A percentile compares a stretch with the other conserved stretches of the same genome.
phyloP scores from a whole-genome alignment of 1,140 invertebrate genomes.

The Octopus sinensis region DNA sequence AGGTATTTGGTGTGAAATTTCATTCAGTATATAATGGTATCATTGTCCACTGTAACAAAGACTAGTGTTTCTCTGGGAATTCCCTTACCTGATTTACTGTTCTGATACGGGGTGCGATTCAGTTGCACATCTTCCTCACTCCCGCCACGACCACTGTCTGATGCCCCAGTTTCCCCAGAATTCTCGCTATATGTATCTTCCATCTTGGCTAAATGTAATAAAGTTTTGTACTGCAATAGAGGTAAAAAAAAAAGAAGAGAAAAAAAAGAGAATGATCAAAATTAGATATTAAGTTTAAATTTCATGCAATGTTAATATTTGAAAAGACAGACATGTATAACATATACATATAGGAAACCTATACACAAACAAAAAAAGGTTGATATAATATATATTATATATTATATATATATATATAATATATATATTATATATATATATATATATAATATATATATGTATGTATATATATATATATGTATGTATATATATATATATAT shows the following conservation, averaged over 20 bases:
- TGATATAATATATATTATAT: no score
- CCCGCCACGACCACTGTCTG: conserved; percentile 44
- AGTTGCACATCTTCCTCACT: conserved; percentile 45
- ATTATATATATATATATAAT: no score
- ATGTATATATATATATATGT: no score
- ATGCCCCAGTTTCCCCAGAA: conserved; percentile 41
- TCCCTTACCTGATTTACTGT: conserved; percentile 2
- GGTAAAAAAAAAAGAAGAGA: background rate
- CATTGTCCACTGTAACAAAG: background rate
- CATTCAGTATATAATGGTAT: background rate
- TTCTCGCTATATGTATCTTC: conserved; percentile 45
- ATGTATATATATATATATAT: no score
- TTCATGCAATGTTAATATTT: no score
- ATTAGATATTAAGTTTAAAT: no score
- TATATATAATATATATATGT: no score
- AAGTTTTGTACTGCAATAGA: background rate
- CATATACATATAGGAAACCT: no score
- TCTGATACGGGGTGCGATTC: conserved; percentile 1
- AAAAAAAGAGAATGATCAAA: no score
- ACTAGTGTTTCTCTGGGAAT: background rate
- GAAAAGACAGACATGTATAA: no score
- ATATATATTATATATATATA: no score
- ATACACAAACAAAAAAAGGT: no score
- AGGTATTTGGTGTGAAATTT: background rate
- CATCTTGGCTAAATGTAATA: conserved; percentile 18